Base-by-base conservation (phyloP, 2,797 vertebrate species). In the Rhinella marina region DNA sequence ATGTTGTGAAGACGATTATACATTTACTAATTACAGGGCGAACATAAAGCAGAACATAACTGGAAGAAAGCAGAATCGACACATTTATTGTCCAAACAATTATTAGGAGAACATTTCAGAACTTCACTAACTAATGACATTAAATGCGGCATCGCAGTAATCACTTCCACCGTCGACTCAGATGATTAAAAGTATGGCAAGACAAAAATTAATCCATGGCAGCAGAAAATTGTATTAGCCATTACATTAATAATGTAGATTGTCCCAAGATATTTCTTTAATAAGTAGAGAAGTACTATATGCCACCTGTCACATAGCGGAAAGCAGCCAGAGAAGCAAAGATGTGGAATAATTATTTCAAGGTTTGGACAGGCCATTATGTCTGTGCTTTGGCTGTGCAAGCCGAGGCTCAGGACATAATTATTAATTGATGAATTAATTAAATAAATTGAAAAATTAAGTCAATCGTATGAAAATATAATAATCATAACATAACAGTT, bases 71-170 rank as follows among this genome's bases (percentile, higher is more conserved):
- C 25, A 77, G n/a, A 78, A 79, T 76, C 57, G 66, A 82, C 86
- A 87, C 77, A 57, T 81, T 81, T 50, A 70, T 82, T 87, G 56
- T 62, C 77, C 76, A 29, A 82, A 87, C 80, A 87, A 76, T 82
- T 82, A 87, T 87, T 54, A 68, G 70, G 32, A 64, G 54, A 57
- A 73, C 25, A 77, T 29, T 76, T 75, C 57, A 27, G 17, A 73
- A 76, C 79, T 76, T 73, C n/a, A 66, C 66, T 82, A 87, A 59
- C 86, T 64, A 66, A 87, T 76, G 70, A 19, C 70, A 87, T 82
- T 81, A 68, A 87, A 23, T 76, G 64, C 62, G 19, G 25, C 70
- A 54, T 73, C n/a, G 76, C 48, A 16, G 86, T 82, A 82, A 87
- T 72, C 68, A 76, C 66, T 61, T 77, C 66, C 41, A 68, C 19